Conservation (phyloP, 2,888 invertebrate species). For the Chrysotoxum bicinctum region DNA sequence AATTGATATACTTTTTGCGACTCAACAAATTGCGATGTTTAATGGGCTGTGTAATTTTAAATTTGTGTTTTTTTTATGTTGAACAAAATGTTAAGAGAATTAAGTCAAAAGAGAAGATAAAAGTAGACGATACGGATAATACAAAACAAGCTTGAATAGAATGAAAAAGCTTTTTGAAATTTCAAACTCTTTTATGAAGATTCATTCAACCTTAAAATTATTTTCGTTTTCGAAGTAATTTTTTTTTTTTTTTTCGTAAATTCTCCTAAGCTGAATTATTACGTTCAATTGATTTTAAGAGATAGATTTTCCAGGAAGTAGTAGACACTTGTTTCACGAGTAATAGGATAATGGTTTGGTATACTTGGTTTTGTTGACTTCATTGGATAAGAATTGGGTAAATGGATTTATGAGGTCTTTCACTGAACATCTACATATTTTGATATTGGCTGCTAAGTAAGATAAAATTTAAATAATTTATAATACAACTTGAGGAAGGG, state of each 20-base stretch:
- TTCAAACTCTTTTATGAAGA: slow-evolving; percentile 9
- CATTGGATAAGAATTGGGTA: background rate
- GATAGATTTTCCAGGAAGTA: background rate
- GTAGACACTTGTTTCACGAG: background rate
- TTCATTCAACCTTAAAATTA: slow-evolving; percentile 19
- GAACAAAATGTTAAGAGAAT: background rate
- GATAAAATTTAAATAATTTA: too few relatives aligned
- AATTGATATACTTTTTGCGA: slow-evolving; percentile 56
- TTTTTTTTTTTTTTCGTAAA: background rate
- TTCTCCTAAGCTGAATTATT: background rate
- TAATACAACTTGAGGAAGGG: too few relatives aligned
- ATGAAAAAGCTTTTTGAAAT: slow-evolving; percentile 16
- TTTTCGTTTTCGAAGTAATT: background rate
- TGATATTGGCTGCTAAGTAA: background rate
- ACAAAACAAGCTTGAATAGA: background rate
- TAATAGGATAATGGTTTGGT: background rate
- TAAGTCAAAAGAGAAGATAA: background rate
- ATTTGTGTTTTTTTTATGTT: slow-evolving; percentile 6
- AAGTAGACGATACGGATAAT: background rate
- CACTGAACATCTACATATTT: too few relatives aligned
- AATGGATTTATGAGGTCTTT: background rate
- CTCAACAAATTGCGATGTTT: slow-evolving; percentile 34
- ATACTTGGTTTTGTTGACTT: background rate
- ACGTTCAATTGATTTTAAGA: slow-evolving; percentile 6
- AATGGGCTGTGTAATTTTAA: slow-evolving; percentile 49